Conservation (phyloP, 1,140 invertebrate genomes). For the Ptiloglossa arizonensis region DNA sequence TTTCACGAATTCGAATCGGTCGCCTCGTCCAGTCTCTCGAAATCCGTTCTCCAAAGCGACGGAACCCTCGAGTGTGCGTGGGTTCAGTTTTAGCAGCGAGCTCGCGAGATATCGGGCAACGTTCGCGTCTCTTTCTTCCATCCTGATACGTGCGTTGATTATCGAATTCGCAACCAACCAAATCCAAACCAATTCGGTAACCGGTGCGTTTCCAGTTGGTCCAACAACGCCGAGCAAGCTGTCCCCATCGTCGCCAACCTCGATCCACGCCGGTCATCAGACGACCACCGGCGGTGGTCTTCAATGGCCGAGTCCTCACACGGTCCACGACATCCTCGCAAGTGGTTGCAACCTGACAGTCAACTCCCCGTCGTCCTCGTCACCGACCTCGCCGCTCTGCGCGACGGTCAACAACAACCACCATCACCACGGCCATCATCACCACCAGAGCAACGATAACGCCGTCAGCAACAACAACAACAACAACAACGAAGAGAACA, state of each 20-base stretch:
- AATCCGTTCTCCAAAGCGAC: too few species aligned
- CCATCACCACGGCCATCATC: conserved; percentile 63
- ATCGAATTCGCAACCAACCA: conserved; percentile 65
- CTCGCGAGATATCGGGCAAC: conserved; percentile 71
- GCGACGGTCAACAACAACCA: conserved; percentile 66
- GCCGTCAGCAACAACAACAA: conserved; percentile 47
- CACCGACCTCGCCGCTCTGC: conserved; percentile 60
- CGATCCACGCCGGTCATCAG: conserved; percentile 58
- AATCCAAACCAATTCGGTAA: conserved; percentile 66
- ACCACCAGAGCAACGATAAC: conserved; percentile 55
- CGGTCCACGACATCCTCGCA: conserved; percentile 88
- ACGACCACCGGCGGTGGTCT: conserved; percentile 82
- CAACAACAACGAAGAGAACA: conserved; percentile 67
- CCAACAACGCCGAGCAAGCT: conserved; percentile 70
- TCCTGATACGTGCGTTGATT: conserved; percentile 69
- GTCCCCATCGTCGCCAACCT: conserved; percentile 70
- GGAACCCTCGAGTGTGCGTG: conserved; percentile 61
- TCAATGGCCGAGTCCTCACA: conserved; percentile 85
- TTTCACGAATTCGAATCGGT: too few species aligned
- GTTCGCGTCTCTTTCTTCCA: conserved; percentile 70
- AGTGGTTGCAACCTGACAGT: conserved; percentile 59
- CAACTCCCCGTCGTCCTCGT: conserved; percentile 67
- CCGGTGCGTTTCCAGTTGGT: conserved; percentile 70
- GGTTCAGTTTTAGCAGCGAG: conserved; percentile 71
- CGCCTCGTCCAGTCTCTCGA: too few species aligned